A percentile compares a stretch with the other conserved stretches of the same genome.
These are phyloP conservation scores for Ammodytes dubius DNA, from an alignment of 2,113 vertebrate species.

Conservation along the genomic window DNA sequence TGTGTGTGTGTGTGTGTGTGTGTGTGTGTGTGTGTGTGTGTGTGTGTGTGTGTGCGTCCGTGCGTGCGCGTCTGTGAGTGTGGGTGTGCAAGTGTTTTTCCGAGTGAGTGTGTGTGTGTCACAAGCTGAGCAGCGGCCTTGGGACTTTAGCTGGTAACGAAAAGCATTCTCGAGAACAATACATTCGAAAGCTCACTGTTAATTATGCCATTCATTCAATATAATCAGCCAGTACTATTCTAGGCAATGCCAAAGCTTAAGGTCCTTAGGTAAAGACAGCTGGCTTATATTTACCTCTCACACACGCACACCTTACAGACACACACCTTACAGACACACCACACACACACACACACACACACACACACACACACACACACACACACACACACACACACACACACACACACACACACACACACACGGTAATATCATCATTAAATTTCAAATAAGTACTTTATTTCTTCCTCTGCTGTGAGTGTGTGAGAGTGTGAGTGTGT, in stretches of 20 bases:
- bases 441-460: constrained; percentile 32
- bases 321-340: not conserved
- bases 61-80: no score
- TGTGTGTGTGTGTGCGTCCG: no score
- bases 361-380: constrained; percentile 1
- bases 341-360: not conserved
- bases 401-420: constrained; percentile 15
- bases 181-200: not conserved
- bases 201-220: constrained; percentile 6
- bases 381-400: not conserved
- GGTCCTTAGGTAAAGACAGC: constrained; percentile 2
- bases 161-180: not conserved
- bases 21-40: no score
- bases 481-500: not conserved
- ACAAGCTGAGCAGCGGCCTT: not conserved
- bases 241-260: constrained; percentile 8
- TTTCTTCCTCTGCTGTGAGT: constrained; percentile 15
- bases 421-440: constrained; percentile 32
- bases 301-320: not conserved
- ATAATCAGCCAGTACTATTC: not conserved
- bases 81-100: no score
- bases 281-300: not conserved
- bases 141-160: not conserved
- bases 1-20: no score
- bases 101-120: no score